Percentiles rank a stretch among this genome's conserved stretches.
Conservation (phyloP, 2,888 invertebrate species). For the Drosophila neotestacea region DNA sequence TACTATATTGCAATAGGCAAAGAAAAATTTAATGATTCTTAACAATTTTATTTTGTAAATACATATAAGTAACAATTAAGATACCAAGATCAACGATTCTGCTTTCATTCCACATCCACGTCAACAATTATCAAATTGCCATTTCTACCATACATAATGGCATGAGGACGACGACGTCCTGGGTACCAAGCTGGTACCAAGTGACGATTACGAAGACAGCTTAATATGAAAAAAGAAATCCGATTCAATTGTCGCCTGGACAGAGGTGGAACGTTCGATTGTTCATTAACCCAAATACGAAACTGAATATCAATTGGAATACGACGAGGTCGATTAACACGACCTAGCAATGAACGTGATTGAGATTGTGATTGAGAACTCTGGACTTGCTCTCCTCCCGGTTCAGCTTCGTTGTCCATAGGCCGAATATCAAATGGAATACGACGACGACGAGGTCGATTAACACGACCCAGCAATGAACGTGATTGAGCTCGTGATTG, state of each 20-base stretch:
- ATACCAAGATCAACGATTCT: neutral
- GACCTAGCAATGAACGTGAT: neutral
- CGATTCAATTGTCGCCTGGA: conserved; percentile 7
- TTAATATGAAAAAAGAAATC: conserved; percentile 25
- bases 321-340: neutral
- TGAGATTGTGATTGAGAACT: neutral
- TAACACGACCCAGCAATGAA: neutral
- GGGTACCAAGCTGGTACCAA: neutral
- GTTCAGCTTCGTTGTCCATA: neutral
- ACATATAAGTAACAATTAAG: neutral
- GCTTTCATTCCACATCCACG: conserved; percentile 1
- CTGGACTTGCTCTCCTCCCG: neutral
- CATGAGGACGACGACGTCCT: conserved; percentile 15
- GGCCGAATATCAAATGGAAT: too few relatives aligned
- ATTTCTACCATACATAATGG: conserved; percentile 5
- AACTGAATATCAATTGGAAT: neutral
- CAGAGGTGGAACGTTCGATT: neutral
- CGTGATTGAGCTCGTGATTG: neutral
- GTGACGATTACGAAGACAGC: conserved; percentile 14
- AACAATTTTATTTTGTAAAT: too few relatives aligned
- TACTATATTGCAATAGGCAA: too few relatives aligned
- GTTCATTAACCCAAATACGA: conserved; percentile 17
- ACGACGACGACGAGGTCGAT: neutral
- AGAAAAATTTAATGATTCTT: too few relatives aligned
- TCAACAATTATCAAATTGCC: neutral